phyloP scores from a whole-genome alignment of 2,797 vertebrate species.

The Rallus crepitans region DNA sequence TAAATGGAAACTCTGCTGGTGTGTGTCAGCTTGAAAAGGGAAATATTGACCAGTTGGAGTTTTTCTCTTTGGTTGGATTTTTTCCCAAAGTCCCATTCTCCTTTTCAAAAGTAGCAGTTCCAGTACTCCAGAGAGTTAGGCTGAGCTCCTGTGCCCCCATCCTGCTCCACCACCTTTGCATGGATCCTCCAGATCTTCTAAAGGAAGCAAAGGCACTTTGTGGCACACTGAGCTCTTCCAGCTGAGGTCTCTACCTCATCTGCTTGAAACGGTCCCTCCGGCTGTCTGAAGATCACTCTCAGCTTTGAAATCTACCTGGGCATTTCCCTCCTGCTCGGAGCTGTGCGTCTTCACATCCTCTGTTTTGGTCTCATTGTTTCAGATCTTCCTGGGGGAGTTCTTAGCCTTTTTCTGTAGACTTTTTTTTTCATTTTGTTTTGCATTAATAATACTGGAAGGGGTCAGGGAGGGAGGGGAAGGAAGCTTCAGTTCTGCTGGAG shows the following conservation, averaged over 20 bases:
- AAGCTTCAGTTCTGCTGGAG: conserved; percentile 29
- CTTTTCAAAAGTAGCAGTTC: neutral
- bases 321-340: neutral
- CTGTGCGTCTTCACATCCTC: neutral
- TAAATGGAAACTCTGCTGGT: neutral
- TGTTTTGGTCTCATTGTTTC: conserved; percentile 23
- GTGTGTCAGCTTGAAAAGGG: neutral
- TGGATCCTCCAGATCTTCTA: neutral
- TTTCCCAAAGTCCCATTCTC: neutral
- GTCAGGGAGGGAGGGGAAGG: neutral
- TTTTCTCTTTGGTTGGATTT: neutral
- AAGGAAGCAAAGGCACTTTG: neutral
- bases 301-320: conserved; percentile 36
- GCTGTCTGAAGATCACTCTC: neutral
- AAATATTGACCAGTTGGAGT: neutral
- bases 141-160: neutral
- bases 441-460: conserved; percentile 32
- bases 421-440: conserved; percentile 3
- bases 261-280: neutral
- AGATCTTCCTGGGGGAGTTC: conserved; percentile 46
- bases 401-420: conserved; percentile 1
- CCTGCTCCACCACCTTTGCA: neutral
- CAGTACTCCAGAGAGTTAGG: neutral
- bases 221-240: neutral
- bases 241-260: neutral